Conservation (phyloP, 2,113 vertebrate species). For the Indicator maculatus region DNA sequence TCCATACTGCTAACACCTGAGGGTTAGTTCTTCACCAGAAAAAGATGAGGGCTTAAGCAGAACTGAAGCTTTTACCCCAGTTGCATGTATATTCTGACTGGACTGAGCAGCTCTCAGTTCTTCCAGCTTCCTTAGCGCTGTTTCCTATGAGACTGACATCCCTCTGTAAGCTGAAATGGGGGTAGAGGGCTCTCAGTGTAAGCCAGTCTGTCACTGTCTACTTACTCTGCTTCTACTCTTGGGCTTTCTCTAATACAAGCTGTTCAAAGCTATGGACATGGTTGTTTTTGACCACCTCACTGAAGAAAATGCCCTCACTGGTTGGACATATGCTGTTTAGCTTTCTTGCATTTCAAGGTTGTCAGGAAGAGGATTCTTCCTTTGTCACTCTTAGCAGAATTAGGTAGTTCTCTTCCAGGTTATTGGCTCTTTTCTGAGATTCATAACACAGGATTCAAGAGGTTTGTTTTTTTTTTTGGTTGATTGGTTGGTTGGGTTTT, state of each 20-base stretch:
- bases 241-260: neutral
- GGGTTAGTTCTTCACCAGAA: neutral
- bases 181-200: neutral
- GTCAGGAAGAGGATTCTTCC: neutral
- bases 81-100: neutral
- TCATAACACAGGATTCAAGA: neutral
- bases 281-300: rapidly evolving
- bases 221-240: neutral
- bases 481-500: neutral
- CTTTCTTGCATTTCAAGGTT: neutral
- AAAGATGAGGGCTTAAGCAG: neutral
- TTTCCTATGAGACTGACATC: rapidly evolving
- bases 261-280: neutral
- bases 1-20: neutral
- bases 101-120: neutral
- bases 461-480: too few relatives aligned
- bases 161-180: neutral
- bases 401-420: neutral
- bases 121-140: neutral
- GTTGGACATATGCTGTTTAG: neutral
- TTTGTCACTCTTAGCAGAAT: neutral
- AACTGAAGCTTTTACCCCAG: neutral
- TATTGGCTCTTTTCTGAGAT: neutral
- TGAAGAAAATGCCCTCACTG: neutral
- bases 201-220: neutral